phyloP scores from a whole-genome alignment of 2,113 vertebrate genomes.

The Salvator merianae region DNA sequence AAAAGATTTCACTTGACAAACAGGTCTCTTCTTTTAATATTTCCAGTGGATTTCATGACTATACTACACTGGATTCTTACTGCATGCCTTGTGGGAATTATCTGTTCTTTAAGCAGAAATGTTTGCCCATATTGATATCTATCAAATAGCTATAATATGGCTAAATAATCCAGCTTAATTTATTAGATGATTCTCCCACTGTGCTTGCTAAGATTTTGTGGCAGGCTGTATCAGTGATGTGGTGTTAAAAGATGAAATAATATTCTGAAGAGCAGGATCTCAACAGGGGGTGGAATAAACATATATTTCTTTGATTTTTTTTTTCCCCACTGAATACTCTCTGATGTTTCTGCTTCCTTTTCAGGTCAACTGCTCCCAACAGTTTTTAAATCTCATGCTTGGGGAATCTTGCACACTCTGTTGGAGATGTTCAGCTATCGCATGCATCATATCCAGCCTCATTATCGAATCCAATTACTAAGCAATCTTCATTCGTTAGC shows the following conservation, averaged over 20 bases:
- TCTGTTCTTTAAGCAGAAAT: neutral
- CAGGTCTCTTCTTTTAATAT: too few species aligned
- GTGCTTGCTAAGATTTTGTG: neutral
- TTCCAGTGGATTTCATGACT: neutral
- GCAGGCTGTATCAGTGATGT: rapidly evolving
- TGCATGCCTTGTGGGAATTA: neutral
- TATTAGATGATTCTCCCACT: neutral
- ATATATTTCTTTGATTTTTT: neutral
- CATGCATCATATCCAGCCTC: constrained; percentile 98
- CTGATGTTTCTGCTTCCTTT: constrained; percentile 15
- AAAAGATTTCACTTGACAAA: too few species aligned
- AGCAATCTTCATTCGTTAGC: constrained; percentile 96
- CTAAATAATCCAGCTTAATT: neutral
- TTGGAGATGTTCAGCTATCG: constrained; percentile 99
- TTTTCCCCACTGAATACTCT: constrained; percentile 7
- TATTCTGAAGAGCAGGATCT: neutral
- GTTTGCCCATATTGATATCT: neutral
- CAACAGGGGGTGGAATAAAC: neutral
- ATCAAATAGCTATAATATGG: neutral
- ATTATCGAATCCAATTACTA: constrained; percentile 95
- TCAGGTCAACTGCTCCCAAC: constrained; percentile 95
- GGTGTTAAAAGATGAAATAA: neutral
- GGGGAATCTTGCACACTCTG: constrained; percentile 96
- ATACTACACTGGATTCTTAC: neutral
- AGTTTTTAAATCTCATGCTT: constrained; percentile 95